phyloP scores from a whole-genome alignment of 2,888 invertebrate species.

The Mayetiola destructor region DNA sequence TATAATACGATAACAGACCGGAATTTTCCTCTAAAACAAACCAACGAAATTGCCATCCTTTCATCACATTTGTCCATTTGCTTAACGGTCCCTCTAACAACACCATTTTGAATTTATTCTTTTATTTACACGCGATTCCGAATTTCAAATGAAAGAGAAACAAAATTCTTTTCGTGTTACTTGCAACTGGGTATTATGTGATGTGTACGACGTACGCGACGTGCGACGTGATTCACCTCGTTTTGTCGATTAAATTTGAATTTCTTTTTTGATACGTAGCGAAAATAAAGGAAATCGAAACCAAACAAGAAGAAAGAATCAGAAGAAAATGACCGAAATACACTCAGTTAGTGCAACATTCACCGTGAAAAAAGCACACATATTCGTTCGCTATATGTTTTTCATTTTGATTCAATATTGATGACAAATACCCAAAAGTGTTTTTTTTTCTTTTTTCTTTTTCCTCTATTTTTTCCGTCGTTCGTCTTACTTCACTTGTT shows the following conservation, averaged over 20 bases:
- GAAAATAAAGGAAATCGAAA: neutral
- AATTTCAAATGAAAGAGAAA: neutral
- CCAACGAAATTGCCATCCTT: constrained; percentile 98
- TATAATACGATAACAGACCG: constrained; percentile 92
- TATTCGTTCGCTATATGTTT: neutral
- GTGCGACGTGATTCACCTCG: too few relatives aligned
- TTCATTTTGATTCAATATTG: neutral
- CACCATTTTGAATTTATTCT: constrained; percentile 16
- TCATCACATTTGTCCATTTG: constrained; percentile 37
- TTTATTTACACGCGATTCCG: neutral
- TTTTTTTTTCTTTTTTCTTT: neutral
- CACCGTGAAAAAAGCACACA: neutral
- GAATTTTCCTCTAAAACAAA: constrained; percentile 96
- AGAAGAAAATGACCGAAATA: too few relatives aligned
- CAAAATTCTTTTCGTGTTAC: neutral
- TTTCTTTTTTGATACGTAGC: neutral
- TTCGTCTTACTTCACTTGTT: too few relatives aligned
- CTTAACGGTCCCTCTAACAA: constrained; percentile 32
- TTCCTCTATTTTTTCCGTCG: too few relatives aligned
- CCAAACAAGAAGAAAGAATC: neutral
- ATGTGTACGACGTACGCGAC: too few relatives aligned
- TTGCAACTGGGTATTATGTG: too few relatives aligned
- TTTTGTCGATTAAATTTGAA: constrained; percentile 6
- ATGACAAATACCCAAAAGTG: neutral
- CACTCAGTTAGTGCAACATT: neutral